Base-by-base conservation (phyloP, 2,113 vertebrate genomes). In the Sminthopsis crassicaudata region DNA sequence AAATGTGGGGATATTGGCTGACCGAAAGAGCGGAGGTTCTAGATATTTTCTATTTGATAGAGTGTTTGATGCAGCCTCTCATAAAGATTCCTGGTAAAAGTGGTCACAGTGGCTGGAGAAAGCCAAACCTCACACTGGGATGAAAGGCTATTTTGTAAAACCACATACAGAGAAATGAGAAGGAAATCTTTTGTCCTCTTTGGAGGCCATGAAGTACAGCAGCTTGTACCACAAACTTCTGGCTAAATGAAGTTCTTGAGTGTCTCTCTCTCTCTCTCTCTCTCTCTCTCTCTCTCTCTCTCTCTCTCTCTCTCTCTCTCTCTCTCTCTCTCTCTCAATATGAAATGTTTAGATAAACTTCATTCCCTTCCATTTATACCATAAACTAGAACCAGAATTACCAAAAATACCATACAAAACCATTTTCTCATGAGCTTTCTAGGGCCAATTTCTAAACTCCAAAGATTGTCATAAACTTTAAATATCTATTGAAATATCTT, bases 401-500 rank as follows among this genome's bases (percentile, higher is more conserved):
- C 91, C 36, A 91, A 96, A 95, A 96, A 90, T 92, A 57, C 54
- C 54, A 57, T 46, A 42, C 91, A 94, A 90, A 42, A 16, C 7
- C 88, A 84, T n/a, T 84, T 16, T 84, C 67, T 84, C 16, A 53
- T 53, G 91, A 42, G 55, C 93, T 92, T 97, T 89, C 91, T 92
- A 94, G 88, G 53, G 95, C 53, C 91, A 88, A 94, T 96, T 95
- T 90, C 46, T 46, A 4, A 0, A 91, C 95, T 96, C 94, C 2
- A 60, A 94, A 95, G 93, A 26, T 67, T 97, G n/a, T 95, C 52
- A 67, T 93, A 96, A 96, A 91, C 57, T 53, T 94, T 22, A 90
- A 93, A 90, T 92, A 90, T 96, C 96, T 93, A 42, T 90, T 53
- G 92, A n/a, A 96, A 91, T 46, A 76, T 57, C 36, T 96, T 97